Conservation (phyloP, 2,797 vertebrate species). For the Intellagama lesueurii region DNA sequence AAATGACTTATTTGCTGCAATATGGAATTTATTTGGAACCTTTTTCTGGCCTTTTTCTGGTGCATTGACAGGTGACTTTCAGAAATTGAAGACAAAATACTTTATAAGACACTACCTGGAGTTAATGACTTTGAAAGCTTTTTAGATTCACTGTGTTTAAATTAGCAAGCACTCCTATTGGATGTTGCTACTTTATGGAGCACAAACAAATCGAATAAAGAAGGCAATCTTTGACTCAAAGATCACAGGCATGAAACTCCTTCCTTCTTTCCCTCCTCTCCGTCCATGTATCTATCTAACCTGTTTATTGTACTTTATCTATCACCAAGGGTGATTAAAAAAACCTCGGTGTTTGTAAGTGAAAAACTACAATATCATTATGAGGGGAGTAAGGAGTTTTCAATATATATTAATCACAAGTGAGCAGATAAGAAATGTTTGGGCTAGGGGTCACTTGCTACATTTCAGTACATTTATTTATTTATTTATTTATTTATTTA, state of each 20-base stretch:
- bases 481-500: too few species aligned
- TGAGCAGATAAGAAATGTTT: too few species aligned
- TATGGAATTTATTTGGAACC: constrained; percentile 50
- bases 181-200: constrained; percentile 42
- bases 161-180: constrained; percentile 51
- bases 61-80: constrained; percentile 63
- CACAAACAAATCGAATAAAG: constrained; percentile 58
- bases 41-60: constrained; percentile 69
- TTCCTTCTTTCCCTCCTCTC: not conserved
- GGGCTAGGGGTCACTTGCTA: too few species aligned
- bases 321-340: not conserved
- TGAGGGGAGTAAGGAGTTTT: too few species aligned
- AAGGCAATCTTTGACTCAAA: constrained; percentile 50
- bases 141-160: constrained; percentile 56
- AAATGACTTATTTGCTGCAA: constrained; percentile 53
- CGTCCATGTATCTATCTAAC: not conserved
- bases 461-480: too few species aligned
- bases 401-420: too few species aligned
- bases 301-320: not conserved
- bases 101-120: constrained; percentile 59
- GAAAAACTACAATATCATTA: not conserved
- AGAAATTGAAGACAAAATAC: constrained; percentile 61
- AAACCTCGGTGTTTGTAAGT: not conserved
- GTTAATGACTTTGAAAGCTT: constrained; percentile 70
- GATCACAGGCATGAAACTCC: constrained; percentile 10